A percentile compares a stretch with the other conserved stretches of the same genome.
Evolutionary conservation across 2,888 invertebrate genomes (phyloP).

Genomic region (Galerucella nymphaeae): DNA sequence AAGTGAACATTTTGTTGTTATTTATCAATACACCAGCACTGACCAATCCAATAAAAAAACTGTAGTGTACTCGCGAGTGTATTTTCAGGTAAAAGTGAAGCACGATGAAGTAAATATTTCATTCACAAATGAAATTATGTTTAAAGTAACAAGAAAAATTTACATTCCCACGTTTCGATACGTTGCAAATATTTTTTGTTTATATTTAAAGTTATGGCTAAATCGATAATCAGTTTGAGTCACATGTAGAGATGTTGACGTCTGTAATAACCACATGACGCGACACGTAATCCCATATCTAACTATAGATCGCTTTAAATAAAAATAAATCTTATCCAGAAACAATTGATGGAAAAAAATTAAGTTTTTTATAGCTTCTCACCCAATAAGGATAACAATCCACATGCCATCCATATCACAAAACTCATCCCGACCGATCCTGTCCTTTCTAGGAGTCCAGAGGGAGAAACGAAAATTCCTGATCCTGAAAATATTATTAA

Average conservation of each 20-base stretch:
- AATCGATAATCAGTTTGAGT: not conserved
- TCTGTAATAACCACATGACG: not conserved
- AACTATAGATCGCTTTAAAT: not conserved
- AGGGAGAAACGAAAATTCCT: slow-evolving; percentile 98
- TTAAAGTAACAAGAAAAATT: no score
- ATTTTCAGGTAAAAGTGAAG: no score
- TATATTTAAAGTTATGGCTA: not conserved
- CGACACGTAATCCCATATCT: not conserved
- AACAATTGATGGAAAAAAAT: no score
- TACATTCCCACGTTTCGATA: not conserved
- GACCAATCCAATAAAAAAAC: no score
- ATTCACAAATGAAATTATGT: no score
- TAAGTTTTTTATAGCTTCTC: slow-evolving; percentile 59
- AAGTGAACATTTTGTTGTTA: no score
- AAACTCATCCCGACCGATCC: slow-evolving; percentile 96
- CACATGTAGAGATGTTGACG: not conserved
- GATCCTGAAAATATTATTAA: slow-evolving; percentile 73
- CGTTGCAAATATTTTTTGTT: not conserved
- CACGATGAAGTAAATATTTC: no score
- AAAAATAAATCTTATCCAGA: not conserved
- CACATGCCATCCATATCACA: slow-evolving; percentile 94
- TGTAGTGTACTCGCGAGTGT: no score
- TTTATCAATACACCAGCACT: no score
- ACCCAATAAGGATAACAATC: slow-evolving; percentile 90
- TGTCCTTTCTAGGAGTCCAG: slow-evolving; percentile 90